Evolutionary conservation across 2,888 invertebrate genomes (phyloP).

Genomic region (Mechanitis messenoides): DNA sequence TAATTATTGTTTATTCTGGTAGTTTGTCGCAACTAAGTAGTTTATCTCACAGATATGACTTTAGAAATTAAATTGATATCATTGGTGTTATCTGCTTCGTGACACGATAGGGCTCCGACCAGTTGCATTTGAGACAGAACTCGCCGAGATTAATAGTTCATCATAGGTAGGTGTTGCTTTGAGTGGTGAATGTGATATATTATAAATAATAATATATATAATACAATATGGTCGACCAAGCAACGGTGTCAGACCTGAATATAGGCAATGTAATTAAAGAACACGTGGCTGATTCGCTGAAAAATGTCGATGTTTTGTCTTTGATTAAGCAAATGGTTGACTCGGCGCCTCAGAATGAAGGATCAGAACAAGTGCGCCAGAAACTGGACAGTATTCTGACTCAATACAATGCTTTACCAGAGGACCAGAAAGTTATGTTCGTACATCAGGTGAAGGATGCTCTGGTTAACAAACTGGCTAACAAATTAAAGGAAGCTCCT

Average conservation of each 20-base stretch:
- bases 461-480: constrained; percentile 46
- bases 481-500: constrained; percentile 45
- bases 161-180: constrained; percentile 40
- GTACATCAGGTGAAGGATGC: constrained; percentile 53
- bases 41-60: constrained; percentile 4
- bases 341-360: constrained; percentile 48
- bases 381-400: constrained; percentile 49
- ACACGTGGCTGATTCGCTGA: constrained; percentile 51
- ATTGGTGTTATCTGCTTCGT: constrained; percentile 24
- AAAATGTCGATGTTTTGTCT: constrained; percentile 54
- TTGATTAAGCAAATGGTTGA: constrained; percentile 55
- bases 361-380: constrained; percentile 46
- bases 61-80: constrained; percentile 13
- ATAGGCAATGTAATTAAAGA: constrained; percentile 49
- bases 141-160: constrained; percentile 44
- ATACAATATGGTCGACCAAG: constrained; percentile 2
- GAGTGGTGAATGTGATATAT: constrained; percentile 40
- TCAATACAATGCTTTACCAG: constrained; percentile 47
- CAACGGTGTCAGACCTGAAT: constrained; percentile 26
- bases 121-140: constrained; percentile 30
- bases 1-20: constrained; percentile 3
- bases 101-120: constrained; percentile 28
- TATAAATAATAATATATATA: constrained; percentile 11
- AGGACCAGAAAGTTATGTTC: constrained; percentile 53
- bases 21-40: constrained; percentile 5